Evolutionary conservation across 2,888 invertebrate species (phyloP), one percentile per base, ranked within the genome.

Genomic region (Cryptocephalus moraei): DNA sequence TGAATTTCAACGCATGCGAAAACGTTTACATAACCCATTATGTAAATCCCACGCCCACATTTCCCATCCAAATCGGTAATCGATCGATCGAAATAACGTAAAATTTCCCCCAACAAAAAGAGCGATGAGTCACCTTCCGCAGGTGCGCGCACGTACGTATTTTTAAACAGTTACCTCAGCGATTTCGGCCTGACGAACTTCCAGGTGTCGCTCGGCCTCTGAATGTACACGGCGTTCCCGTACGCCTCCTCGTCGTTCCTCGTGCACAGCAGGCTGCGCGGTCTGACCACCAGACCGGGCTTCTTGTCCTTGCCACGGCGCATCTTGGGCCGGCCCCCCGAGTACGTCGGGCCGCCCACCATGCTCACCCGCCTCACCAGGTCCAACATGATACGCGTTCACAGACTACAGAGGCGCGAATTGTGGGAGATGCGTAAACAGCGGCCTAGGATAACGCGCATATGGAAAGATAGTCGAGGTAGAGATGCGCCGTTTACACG

Each of bases 141-240:
- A 22, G 22, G 22, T 22, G 22, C 22, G 22, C 22, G 22, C 22
- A 6, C 22, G 22, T n/a, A n/a, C 22, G 22, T 22, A 22, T 22
- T 22, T 22, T 22, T 22, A 41, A 32, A 9, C 14, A 42, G 41
- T 46, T 65, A 67, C 69, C 68, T 69, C 57, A 61, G 56, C 32
- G 69, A 69, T 53, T 67, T 69, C 11, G 66, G 67, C 45, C 68
- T 61, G 49, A 69, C 67, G 54, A 69, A 70, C 53, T 69, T 69
- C 70, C 70, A 70, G 11, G 69, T 70, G 55, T 65, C 60, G 55
- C 69, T 69, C 45, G 64, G 64, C 49, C 66, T 65, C 52, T 68
- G 68, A 11, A 36, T 36, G 36, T 36, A 36, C 44, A 61, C 61
- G 44, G 60, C 64, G 48, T 57, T 60, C 40, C 59, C 53, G 55